Evolutionary conservation across 2,888 invertebrate species (phyloP).

Genomic region (Melinaea menophilus): DNA sequence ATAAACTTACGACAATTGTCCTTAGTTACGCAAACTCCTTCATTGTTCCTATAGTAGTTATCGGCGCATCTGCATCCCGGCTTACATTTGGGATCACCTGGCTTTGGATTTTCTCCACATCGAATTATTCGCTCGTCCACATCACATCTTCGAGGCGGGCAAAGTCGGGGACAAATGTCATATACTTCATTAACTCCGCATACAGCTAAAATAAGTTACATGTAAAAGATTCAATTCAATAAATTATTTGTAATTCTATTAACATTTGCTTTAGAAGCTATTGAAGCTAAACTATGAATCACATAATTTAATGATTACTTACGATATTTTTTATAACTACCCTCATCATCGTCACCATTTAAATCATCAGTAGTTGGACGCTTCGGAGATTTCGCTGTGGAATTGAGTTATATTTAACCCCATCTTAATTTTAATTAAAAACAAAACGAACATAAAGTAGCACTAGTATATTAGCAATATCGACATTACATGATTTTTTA

Average conservation of each 20-base stretch:
- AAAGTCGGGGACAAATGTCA: constrained; percentile 38
- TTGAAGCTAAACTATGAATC: background rate
- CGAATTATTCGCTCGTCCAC: constrained; percentile 35
- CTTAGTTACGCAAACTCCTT: constrained; percentile 38
- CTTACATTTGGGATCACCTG: constrained; percentile 40
- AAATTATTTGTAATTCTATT: background rate
- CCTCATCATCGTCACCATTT: background rate
- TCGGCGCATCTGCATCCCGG: constrained; percentile 45
- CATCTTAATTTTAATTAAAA: too few relatives aligned
- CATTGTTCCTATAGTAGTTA: constrained; percentile 36
- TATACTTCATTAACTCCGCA: constrained; percentile 36
- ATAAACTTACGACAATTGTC: constrained; percentile 29
- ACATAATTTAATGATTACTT: background rate
- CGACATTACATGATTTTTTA: too few relatives aligned
- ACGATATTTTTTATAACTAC: background rate
- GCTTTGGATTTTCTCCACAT: constrained; percentile 36
- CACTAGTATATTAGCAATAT: too few relatives aligned
- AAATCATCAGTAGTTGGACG: background rate
- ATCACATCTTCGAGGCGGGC: constrained; percentile 39
- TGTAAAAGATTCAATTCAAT: background rate
- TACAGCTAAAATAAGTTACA: constrained; percentile 3
- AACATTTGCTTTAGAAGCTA: background rate
- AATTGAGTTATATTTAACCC: background rate
- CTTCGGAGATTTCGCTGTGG: background rate
- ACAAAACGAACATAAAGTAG: too few relatives aligned